Percentiles rank a stretch among this genome's conserved stretches.
phyloP scores from a whole-genome alignment of 2,113 vertebrate genomes.

The Anguilla rostrata region DNA sequence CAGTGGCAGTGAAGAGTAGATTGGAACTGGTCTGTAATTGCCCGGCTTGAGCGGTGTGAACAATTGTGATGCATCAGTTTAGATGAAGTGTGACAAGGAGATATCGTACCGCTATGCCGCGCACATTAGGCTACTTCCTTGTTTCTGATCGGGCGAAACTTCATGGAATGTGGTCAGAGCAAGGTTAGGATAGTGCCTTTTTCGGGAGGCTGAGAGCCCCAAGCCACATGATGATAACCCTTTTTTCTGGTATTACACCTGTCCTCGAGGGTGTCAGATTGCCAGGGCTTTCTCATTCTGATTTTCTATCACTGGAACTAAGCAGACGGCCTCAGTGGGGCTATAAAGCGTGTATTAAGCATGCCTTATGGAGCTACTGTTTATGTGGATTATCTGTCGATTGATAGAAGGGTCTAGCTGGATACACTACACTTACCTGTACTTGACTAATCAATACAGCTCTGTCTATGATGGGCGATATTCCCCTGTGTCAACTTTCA shows the following conservation, averaged over 20 bases:
- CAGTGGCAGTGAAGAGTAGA: constrained; percentile 88
- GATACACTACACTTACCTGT: constrained; percentile 51
- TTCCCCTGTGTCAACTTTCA: constrained; percentile 26
- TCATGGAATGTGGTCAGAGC: constrained; percentile 82
- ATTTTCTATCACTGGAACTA: constrained; percentile 54
- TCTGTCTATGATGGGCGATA: constrained; percentile 44
- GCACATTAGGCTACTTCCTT: constrained; percentile 91
- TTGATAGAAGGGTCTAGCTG: constrained; percentile 58
- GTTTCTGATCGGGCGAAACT: constrained; percentile 84
- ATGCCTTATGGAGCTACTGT: constrained; percentile 57
- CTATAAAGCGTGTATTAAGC: constrained; percentile 60
- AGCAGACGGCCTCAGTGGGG: constrained; percentile 50
- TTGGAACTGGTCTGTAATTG: constrained; percentile 99
- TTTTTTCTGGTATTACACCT: constrained; percentile 58
- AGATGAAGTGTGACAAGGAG: constrained; percentile 98
- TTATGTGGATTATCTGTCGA: constrained; percentile 52
- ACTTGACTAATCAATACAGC: constrained; percentile 60
- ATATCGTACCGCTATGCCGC: constrained; percentile 87
- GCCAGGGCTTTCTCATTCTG: constrained; percentile 47
- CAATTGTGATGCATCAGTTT: constrained; percentile 90
- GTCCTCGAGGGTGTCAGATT: constrained; percentile 49
- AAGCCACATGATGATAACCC: constrained; percentile 76
- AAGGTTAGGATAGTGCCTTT: constrained; percentile 82
- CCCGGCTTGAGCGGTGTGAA: constrained; percentile 82
- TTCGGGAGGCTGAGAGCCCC: constrained; percentile 72